Conservation (phyloP, 2,113 vertebrate genomes). For the Indicator maculatus region DNA sequence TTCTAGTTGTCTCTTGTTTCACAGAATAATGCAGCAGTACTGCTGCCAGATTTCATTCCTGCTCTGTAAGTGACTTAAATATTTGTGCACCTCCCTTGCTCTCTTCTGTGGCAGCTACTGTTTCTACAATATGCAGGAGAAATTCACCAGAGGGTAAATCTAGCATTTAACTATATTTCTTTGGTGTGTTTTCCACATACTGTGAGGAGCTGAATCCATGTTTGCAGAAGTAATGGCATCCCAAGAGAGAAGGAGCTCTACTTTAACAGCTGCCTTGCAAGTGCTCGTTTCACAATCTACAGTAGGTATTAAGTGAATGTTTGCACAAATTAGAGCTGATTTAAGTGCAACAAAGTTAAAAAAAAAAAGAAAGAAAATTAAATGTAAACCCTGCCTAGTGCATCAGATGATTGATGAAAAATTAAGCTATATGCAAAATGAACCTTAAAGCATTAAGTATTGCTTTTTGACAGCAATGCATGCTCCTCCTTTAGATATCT, state of each 20-base stretch:
- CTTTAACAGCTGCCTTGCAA: background rate
- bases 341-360: background rate
- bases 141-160: background rate
- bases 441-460: background rate
- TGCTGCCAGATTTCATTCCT: background rate
- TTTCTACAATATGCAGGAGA: background rate
- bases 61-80: background rate
- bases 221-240: constrained; percentile 7
- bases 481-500: background rate
- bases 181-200: background rate
- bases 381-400: background rate
- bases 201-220: background rate
- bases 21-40: background rate
- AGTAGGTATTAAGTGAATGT: background rate
- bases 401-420: background rate
- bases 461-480: background rate
- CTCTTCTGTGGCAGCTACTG: background rate
- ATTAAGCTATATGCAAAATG: background rate
- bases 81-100: background rate
- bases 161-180: background rate
- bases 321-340: constrained; percentile 22
- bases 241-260: background rate
- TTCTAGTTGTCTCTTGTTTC: background rate
- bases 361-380: background rate
- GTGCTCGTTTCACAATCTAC: background rate